phyloP scores from a whole-genome alignment of 2,888 invertebrate species.

The Schrankia costaestrigalis region DNA sequence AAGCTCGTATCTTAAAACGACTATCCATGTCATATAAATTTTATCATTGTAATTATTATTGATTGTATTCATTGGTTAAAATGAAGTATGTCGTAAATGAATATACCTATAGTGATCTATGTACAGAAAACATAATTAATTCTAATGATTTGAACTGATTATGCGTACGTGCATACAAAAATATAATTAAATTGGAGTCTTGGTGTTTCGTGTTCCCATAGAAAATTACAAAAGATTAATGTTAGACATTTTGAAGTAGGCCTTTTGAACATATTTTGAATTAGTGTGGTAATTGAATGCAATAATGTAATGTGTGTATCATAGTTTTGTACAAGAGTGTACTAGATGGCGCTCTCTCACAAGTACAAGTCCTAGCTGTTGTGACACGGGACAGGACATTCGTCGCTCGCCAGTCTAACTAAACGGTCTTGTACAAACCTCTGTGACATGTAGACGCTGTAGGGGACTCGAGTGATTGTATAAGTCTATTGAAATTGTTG shows the following conservation, averaged over 20 bases:
- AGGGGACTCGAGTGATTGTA: slow-evolving; percentile 77
- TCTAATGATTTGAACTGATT: slow-evolving; percentile 37
- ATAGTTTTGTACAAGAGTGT: slow-evolving; percentile 36
- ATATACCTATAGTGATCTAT: slow-evolving; percentile 19
- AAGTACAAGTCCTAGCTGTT: no score
- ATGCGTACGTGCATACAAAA: slow-evolving; percentile 22
- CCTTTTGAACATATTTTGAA: slow-evolving; percentile 67
- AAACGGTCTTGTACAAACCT: slow-evolving; percentile 36
- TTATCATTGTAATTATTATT: slow-evolving; percentile 38
- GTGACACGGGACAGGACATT: neutral
- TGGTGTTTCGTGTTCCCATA: slow-evolving; percentile 58
- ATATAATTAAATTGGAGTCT: slow-evolving; percentile 42
- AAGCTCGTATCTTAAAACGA: slow-evolving; percentile 52
- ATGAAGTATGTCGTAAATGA: slow-evolving; percentile 26
- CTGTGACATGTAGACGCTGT: slow-evolving; percentile 50
- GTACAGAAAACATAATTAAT: slow-evolving; percentile 35
- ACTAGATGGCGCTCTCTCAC: no score
- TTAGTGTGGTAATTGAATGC: slow-evolving; percentile 73
- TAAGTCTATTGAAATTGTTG: slow-evolving; percentile 73
- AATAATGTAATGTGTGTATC: slow-evolving; percentile 56
- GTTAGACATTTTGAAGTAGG: slow-evolving; percentile 57
- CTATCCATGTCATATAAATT: slow-evolving; percentile 54
- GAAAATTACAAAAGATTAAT: slow-evolving; percentile 45
- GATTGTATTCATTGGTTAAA: slow-evolving; percentile 43
- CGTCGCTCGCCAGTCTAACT: neutral